Evolutionary conservation across 2,797 vertebrate species (phyloP), one percentile per base, ranked within the genome.

Genomic region (Momotus momota): DNA sequence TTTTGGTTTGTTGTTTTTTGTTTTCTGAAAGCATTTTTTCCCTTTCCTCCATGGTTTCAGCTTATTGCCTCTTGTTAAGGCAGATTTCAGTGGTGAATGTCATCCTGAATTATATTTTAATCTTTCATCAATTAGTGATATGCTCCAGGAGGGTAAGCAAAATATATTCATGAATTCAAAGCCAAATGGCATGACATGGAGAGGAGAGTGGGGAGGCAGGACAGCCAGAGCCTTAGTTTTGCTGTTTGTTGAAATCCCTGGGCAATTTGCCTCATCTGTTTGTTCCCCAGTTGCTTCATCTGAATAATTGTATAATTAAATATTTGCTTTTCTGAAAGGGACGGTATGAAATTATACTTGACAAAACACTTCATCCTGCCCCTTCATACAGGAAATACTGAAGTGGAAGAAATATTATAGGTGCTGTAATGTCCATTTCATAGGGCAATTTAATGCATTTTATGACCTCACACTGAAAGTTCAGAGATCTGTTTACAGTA

Each of bases 101-200:
- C 96, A 94, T 61, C 49, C 29, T 71, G 92, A 95, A 91, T 97
- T 97, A 95, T 57, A 89, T 77, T 95, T 95, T 96, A 91, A 89
- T 92, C 74, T 84, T 96, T 96, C 71, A 74, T 61, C 92, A 94
- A 91, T 96, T 96, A 96, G 88, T 77, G 86, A 90, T 92, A 91
- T 62, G 74, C 92, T 94, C 48, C 78, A 93, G 86, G 92, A 96
- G 64, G 88, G 94, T 81, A 62, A 92, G 64, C 33, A 93, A 97
- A 92, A 93, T 49, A 16, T 51, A 89, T 91, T 90, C 45, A 77
- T 33, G 64, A 88, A 64, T 75, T 94, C 83, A 81, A 77, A 90
- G 81, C 66, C 71, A 72, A 95, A 79, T 45, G n/a, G 62, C 25
- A 21, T 80, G 88, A 86, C 52, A 72, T 1, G 2, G 74, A 75